Evolutionary conservation across 2,888 invertebrate species (phyloP).

Genomic region (Hypercompe scribonia): DNA sequence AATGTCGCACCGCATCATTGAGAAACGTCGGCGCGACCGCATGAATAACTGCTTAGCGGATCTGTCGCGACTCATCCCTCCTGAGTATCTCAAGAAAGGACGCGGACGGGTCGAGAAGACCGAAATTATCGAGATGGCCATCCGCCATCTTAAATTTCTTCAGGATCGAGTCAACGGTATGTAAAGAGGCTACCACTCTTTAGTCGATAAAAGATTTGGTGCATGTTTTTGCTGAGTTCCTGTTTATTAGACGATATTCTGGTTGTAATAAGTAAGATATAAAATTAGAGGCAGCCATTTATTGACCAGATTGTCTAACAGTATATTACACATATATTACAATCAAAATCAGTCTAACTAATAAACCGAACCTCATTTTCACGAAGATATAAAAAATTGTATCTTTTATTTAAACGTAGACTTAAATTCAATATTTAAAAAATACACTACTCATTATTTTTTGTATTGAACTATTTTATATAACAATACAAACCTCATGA

Average conservation of each 20-base stretch:
- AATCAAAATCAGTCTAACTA: background rate
- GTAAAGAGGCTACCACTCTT: conserved; percentile 41
- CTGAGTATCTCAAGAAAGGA: conserved; percentile 97
- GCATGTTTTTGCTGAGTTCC: background rate
- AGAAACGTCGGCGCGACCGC: conserved; percentile 96
- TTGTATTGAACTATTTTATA: background rate
- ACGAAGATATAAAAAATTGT: background rate
- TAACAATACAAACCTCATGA: background rate
- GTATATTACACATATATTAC: background rate
- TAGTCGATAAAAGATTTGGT: background rate
- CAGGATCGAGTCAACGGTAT: conserved; percentile 89
- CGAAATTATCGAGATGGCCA: conserved; percentile 99
- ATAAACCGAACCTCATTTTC: background rate
- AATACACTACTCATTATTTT: background rate
- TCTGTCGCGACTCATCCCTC: conserved; percentile 96
- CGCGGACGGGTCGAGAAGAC: conserved; percentile 98
- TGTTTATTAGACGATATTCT: background rate
- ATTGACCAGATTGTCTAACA: background rate
- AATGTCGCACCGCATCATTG: conserved; percentile 98
- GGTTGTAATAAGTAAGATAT: background rate
- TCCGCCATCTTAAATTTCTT: conserved; percentile 96
- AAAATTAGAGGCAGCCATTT: background rate
- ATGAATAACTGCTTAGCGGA: conserved; percentile 99
- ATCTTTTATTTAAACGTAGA: background rate
- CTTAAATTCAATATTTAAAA: background rate